Base-by-base conservation (phyloP, 2,113 vertebrate genomes). In the Microtus montanus region DNA sequence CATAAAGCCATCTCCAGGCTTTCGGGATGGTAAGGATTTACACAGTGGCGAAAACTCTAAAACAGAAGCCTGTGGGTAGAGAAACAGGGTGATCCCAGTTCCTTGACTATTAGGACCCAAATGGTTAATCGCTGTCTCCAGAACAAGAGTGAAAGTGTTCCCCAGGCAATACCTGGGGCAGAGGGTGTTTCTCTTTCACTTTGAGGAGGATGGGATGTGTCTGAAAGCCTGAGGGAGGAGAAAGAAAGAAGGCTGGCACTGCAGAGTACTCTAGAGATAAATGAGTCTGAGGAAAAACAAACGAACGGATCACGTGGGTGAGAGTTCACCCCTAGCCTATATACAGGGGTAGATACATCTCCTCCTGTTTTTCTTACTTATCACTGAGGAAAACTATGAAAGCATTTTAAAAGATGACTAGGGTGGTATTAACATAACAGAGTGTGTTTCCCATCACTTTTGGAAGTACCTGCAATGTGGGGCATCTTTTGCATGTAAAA, bases 101-200 rank as follows among this genome's bases (percentile, higher is more conserved):
- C 12, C 38, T 88, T 68, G 68, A 26, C 74, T 44, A 1, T 19
- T 14, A 35, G 5, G 15, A 33, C 3, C 20, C 54, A 11, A 1
- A 19, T 8, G 49, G 5, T 17, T 12, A 10, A 70, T n/a, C 13
- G 28, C 1, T 7, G 7, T 10, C 3, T 3, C 22, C 3, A 5
- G 17, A 11, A 5, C 28, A 35, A 4, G 0, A 7, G 4, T 2
- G 13, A 7, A 49, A 10, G 22, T 13, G 3, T 12, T n/a, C 30
- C 54, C 30, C n/a, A 7, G 49, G 61, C 47, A 41, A 28, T 6
- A 10, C 3, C 19, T 5, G 12, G 35, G 33, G 15, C 28, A 1
- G 19, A 9, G 10, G 1, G 28, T 63, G 41, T 85, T 90, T n/a
- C 77, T 35, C 28, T 52, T 38, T 52, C 47, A 10, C 26, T 86